Evolutionary conservation across 1,140 invertebrate genomes (phyloP), one percentile per base, ranked within the genome.

Genomic region (Sitobion miscanthi): DNA sequence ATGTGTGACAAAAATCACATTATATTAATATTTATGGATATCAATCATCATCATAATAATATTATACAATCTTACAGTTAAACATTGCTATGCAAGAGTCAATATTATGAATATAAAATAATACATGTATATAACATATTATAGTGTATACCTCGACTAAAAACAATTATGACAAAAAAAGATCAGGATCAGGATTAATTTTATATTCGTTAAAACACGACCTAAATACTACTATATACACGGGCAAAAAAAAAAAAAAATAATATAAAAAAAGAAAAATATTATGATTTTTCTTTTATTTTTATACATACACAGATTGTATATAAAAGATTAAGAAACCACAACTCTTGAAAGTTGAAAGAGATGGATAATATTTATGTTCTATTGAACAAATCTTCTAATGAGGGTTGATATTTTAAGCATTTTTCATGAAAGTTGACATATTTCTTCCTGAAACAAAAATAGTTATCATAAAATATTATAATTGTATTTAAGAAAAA

Each of bases 251-350:
- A 30, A n/a, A 87, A 38, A 38, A 38, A 38, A 38, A 38, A 87
- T n/a, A 88, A 52, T 35, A 38, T n/a, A 88, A 88, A 42, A 88
- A 47, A 52, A 86, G 77, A 45, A 86, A 86, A 86, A 77, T n/a
- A n/a, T 77, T 77, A 17, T 30, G 25, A 30, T 86, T 86, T 47
- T 30, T 45, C 82, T 47, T 47, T 49, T 17, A n/a, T 87, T 49
- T 45, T 87, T 87, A 49, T 85, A 85, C 83, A 45, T 85, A 85
- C 35, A 14, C 35, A 38, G 17, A 45, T 42, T 85, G 86, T 49
- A 87, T 77, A 77, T 77, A 88, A 88, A 88, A n/a, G 21, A 88
- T 88, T 52, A 88, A n/a, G 25, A 88, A 88, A 88, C 85, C 49
- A 49, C 2, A 14, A 88, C 47, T 88, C 30, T 88, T 35, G n/a